Base-by-base conservation (phyloP, 2,797 vertebrate species). In the Erethizon dorsatum region DNA sequence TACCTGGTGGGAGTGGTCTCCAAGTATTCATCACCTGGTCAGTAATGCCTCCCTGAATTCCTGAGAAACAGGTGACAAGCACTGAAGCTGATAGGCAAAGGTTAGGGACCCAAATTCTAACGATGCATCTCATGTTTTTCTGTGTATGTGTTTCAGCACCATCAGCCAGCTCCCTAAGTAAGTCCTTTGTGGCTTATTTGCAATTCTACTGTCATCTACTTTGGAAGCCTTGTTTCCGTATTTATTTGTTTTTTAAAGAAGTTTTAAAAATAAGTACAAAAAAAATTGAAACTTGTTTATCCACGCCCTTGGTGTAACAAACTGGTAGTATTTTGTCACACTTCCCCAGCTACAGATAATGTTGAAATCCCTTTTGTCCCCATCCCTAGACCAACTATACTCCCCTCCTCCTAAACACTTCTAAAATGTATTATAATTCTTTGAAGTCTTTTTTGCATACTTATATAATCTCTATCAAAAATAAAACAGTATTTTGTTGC, bases 121-220 rank as follows among this genome's bases (percentile, higher is more conserved):
- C 15, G 11, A 65, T 31, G 67, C 45, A 50, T 24, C 37, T 78
- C 47, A 17, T n/a, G 37, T 57, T 63, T 63, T 69, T 65, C 54
- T 83, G 24, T 92, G 61, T 85, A 13, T 93, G 22, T 91, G 28
- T 88, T 96, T 94, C 65, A 91, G 95, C 54, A 33, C 59, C 71
- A 47, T 78, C 96, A 73, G 17, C 12, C 77, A 92, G 14, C 90
- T 97, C 95, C 22, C 1, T 80, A 41, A 82, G 90, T 97, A 96
- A 95, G 95, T 83, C 59, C n/a, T 84, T 91, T n/a, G 2, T 73
- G 45, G 13, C 37, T 93, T 87, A 79, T 61, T 95, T 71, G 80
- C 33, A 50, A 20, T 89, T 86, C 45, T 88, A n/a, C 14, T 93
- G 11, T 47, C 26, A 31, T 17, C 26, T 18, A 31, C 57, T 17